Conservation (phyloP, 2,113 vertebrate genomes). For the Salvator merianae region DNA sequence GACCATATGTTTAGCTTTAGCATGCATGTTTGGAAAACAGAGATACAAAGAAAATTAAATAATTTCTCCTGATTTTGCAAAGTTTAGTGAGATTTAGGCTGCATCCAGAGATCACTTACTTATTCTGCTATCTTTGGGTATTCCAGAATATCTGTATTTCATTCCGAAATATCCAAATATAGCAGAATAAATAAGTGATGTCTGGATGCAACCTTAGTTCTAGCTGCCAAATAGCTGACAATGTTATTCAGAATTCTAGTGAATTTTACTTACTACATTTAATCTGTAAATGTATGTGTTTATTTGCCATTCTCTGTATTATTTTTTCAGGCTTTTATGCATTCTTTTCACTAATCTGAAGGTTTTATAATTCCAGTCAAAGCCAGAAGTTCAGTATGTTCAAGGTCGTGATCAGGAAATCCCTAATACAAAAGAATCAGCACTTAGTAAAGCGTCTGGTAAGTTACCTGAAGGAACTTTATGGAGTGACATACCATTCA, state of each 20-base stretch:
- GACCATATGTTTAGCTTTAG: too few species aligned
- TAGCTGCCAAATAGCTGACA: not conserved
- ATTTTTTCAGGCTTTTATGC: not conserved
- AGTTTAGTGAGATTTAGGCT: not conserved
- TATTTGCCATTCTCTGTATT: not conserved
- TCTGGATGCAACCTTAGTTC: too few species aligned
- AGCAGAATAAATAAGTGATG: too few species aligned
- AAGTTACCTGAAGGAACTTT: conserved; percentile 66
- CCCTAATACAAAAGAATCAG: conserved; percentile 73
- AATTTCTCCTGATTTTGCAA: not conserved
- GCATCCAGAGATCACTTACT: too few species aligned
- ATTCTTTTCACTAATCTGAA: conserved; percentile 9
- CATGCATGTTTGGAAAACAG: too few species aligned
- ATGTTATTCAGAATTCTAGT: not conserved
- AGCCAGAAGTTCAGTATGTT: conserved; percentile 88
- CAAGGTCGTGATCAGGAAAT: conserved; percentile 81
- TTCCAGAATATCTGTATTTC: too few species aligned
- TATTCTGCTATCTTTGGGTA: too few species aligned
- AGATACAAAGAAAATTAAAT: too few species aligned
- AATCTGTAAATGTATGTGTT: not conserved
- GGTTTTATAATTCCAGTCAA: conserved; percentile 79
- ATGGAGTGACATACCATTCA: conserved; percentile 28
- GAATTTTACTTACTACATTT: too few species aligned
- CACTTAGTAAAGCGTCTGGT: conserved; percentile 79
- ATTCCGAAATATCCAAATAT: too few species aligned